Evolutionary conservation across 2,113 vertebrate species (phyloP), one percentile per base, ranked within the genome.

Genomic region (Nothobranchius furzeri): DNA sequence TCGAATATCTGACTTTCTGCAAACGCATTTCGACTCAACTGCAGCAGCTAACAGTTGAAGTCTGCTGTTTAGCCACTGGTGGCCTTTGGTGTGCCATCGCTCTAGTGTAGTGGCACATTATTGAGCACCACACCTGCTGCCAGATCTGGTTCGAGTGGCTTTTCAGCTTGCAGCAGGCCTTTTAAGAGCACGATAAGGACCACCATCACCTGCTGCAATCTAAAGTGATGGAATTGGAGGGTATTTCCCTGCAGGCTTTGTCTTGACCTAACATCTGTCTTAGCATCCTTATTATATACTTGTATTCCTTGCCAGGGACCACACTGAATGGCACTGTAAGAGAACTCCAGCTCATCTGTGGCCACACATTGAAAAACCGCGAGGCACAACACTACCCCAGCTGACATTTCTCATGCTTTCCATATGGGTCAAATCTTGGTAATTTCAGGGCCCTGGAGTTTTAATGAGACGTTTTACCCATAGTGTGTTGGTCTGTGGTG

Each of bases 401-500:
- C 84, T 76, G 78, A 85, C 68, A 85, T 81, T 80, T 88, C 87
- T 90, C 88, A 85, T 90, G 87, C 81, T 88, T 89, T 88, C 88
- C 88, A 83, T 88, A 80, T 88, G 90, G 81, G 72, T 78, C 70
- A 85, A 82, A 84, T 89, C 76, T 79, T 60, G 50, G 84, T 91
- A 88, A 92, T 92, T 92, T 90, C 84, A 89, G 88, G 85, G 83
- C 82, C 64, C 46, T 47, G 67, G 62, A 82, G 76, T 79, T 87
- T 71, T 91, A 91, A 93, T 93, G 90, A 93, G 82, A 92, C 91
- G 86, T 90, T 90, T 75, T 85, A 69, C 75, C 79, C 82, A 63
- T 53, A 75, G 85, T 79, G 83, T 73, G 71, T 84, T 78, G 88
- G 90, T 89, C 85, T 93, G 92, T 80, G 90, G 90, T 88, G 88